A percentile compares a stretch with the other conserved stretches of the same genome.
Conservation (phyloP, 2,888 invertebrate genomes). For the Crioceris asparagi region DNA sequence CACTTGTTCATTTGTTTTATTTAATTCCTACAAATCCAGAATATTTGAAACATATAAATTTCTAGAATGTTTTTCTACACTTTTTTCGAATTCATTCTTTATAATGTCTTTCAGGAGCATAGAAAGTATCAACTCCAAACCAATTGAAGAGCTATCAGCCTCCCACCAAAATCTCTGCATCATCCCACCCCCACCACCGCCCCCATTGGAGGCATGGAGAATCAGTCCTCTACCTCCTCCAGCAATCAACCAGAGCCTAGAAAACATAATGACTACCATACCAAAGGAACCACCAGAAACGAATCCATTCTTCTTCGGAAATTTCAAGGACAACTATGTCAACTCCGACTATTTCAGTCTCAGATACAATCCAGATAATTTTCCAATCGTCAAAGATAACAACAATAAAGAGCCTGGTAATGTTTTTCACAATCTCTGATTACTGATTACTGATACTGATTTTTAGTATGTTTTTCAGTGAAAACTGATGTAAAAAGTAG, state of each 20-base stretch:
- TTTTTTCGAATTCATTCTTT: too few relatives aligned
- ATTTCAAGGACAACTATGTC: slow-evolving; percentile 26
- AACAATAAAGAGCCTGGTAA: slow-evolving; percentile 22
- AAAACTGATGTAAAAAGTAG: slow-evolving; percentile 11
- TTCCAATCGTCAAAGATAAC: slow-evolving; percentile 11
- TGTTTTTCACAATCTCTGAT: slow-evolving; percentile 24
- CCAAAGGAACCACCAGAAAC: slow-evolving; percentile 13
- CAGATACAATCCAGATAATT: slow-evolving; percentile 31
- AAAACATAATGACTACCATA: too few relatives aligned
- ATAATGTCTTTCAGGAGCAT: slow-evolving; percentile 28
- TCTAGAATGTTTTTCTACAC: too few relatives aligned
- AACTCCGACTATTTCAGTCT: slow-evolving; percentile 29
- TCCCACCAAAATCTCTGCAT: slow-evolving; percentile 23
- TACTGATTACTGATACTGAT: neutral
- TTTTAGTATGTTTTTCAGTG: slow-evolving; percentile 8
- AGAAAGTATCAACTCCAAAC: slow-evolving; percentile 29
- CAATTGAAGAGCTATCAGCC: slow-evolving; percentile 25
- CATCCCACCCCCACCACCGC: slow-evolving; percentile 17
- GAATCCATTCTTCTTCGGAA: slow-evolving; percentile 33
- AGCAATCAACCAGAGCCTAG: slow-evolving; percentile 1
- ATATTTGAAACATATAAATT: too few relatives aligned
- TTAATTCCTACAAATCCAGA: too few relatives aligned
- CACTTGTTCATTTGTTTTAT: too few relatives aligned
- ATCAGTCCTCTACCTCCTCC: slow-evolving; percentile 1
- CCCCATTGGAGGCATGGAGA: slow-evolving; percentile 2